Evolutionary conservation across 2,113 vertebrate species (phyloP).

Genomic region (Ibidorhyncha struthersii): DNA sequence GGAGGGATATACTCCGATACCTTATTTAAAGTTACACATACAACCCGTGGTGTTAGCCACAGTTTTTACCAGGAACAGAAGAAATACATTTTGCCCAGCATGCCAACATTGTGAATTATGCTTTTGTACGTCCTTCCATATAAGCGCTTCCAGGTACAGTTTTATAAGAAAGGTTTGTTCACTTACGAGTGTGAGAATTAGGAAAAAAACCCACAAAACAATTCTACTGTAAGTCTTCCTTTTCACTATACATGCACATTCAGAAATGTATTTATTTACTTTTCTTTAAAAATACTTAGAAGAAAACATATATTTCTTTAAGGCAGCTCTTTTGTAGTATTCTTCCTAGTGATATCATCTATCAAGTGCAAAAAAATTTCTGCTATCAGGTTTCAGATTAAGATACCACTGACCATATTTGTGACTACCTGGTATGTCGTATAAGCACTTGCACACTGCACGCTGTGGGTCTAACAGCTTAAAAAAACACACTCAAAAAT

Average conservation of each 20-base stretch:
- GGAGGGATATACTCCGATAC: not conserved
- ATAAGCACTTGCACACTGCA: not conserved
- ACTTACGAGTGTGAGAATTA: not conserved
- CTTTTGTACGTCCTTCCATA: not conserved
- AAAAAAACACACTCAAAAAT: not conserved
- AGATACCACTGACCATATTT: not conserved
- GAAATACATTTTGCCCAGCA: not conserved
- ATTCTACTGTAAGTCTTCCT: not conserved
- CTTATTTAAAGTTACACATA: not conserved
- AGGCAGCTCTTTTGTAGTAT: not conserved
- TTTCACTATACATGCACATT: not conserved
- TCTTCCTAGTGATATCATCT: not conserved
- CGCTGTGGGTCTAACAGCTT: not conserved
- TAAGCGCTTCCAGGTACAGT: not conserved
- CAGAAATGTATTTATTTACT: not conserved
- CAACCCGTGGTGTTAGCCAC: not conserved
- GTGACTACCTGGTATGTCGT: not conserved
- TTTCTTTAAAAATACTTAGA: not conserved
- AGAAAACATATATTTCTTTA: not conserved
- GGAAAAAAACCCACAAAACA: not conserved
- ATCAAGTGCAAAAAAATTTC: not conserved
- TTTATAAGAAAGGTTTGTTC: not conserved
- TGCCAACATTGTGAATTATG: not conserved
- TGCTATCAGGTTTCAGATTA: not conserved
- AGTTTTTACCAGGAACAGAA: not conserved